Percentiles rank a stretch among this genome's conserved stretches.
These are phyloP conservation scores for Zapornia atra DNA, from an alignment of 2,113 vertebrate species.

Conservation along the genomic window DNA sequence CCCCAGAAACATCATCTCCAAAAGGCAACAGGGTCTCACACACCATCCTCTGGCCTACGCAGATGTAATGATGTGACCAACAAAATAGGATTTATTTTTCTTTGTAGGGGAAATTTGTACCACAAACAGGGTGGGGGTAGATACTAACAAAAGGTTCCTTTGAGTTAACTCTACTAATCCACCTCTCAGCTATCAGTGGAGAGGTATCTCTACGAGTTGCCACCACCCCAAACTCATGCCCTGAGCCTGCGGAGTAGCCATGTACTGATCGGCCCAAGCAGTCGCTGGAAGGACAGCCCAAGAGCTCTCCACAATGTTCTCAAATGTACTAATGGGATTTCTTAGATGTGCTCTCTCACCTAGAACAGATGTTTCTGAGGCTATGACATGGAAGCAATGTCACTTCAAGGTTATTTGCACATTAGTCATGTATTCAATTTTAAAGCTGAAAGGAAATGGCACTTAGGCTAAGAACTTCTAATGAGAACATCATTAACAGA, in stretches of 20 bases:
- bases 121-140: background rate
- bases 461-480: background rate
- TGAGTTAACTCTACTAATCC: background rate
- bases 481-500: background rate
- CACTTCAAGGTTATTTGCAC: background rate
- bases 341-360: background rate
- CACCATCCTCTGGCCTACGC: background rate
- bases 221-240: background rate
- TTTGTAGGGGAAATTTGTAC: background rate
- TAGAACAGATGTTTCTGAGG: background rate
- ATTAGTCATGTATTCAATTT: background rate
- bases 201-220: background rate
- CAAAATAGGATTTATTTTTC: fast-evolving
- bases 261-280: fast-evolving
- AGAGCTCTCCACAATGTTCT: background rate
- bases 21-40: background rate
- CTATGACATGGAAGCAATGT: background rate
- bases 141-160: background rate
- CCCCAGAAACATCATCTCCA: background rate
- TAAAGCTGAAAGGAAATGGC: constrained; percentile 9
- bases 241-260: background rate
- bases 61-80: background rate
- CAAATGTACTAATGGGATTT: background rate
- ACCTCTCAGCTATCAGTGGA: background rate
- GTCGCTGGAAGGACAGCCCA: background rate